Evolutionary conservation across 2,797 vertebrate genomes (phyloP).

Genomic region (Dicrostonyx torquatus): DNA sequence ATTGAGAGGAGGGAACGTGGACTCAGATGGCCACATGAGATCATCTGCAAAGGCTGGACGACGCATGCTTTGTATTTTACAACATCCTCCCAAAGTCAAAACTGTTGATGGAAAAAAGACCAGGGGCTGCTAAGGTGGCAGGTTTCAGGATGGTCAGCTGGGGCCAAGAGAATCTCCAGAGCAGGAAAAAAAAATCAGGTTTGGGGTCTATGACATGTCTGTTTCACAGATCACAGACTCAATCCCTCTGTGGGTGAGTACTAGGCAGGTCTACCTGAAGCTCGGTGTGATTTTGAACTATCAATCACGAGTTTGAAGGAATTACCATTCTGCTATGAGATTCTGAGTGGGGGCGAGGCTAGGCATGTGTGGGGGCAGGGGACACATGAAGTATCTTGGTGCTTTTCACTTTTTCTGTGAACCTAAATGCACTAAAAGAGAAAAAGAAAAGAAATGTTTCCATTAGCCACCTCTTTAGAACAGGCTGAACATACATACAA

Average conservation of each 20-base stretch:
- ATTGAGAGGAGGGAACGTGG: not conserved
- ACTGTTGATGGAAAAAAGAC: not conserved
- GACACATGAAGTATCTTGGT: no score
- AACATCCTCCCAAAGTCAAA: not conserved
- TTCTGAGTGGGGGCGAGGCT: not conserved
- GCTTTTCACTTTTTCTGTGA: not conserved
- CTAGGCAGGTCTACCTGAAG: no score
- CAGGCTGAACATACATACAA: not conserved
- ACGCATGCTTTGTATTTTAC: not conserved
- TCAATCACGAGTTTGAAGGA: not conserved
- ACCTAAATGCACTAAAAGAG: not conserved
- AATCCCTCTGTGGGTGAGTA: not conserved
- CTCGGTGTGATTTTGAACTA: not conserved
- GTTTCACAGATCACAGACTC: not conserved
- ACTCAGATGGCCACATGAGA: not conserved
- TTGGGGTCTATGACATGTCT: not conserved
- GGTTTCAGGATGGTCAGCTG: no score
- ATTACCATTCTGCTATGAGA: not conserved
- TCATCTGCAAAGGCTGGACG: not conserved
- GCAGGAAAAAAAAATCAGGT: not conserved
- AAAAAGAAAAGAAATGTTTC: not conserved
- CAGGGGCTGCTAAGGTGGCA: fast-evolving
- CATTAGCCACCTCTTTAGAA: not conserved
- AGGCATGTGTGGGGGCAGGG: no score
- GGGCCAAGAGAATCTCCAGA: not conserved